Percentiles rank a stretch among this genome's conserved stretches.
Evolutionary conservation across 2,113 vertebrate species (phyloP).

Genomic region (Mesocricetus auratus): DNA sequence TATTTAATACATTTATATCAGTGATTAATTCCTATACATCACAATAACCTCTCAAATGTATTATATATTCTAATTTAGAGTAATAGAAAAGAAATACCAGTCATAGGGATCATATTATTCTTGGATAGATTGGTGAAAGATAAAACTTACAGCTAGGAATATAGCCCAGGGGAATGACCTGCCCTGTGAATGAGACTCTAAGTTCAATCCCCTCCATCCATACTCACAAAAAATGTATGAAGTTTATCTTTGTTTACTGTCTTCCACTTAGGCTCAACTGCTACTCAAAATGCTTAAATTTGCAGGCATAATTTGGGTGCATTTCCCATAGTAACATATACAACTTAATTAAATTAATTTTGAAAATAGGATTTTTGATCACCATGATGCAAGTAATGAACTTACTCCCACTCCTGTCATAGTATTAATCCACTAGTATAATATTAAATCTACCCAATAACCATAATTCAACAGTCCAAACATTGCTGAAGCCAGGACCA

Average conservation of each 20-base stretch:
- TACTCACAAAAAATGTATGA: neutral
- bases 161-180: neutral
- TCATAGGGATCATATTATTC: neutral
- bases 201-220: neutral
- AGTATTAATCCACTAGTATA: neutral
- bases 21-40: constrained; percentile 9
- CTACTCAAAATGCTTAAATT: neutral
- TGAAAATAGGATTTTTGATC: constrained; percentile 43
- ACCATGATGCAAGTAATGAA: constrained; percentile 41
- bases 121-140: neutral
- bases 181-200: neutral
- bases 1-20: neutral
- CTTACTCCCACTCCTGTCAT: constrained; percentile 19
- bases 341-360: neutral
- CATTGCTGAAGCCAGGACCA: constrained; percentile 28
- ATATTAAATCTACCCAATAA: neutral
- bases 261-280: neutral
- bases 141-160: neutral
- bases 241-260: neutral
- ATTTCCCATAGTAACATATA: neutral
- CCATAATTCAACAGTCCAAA: constrained; percentile 43
- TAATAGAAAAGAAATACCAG: neutral
- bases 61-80: constrained; percentile 42
- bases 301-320: neutral
- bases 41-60: constrained; percentile 44